Base-by-base conservation (phyloP, 2,888 invertebrate species). In the Tiphia femorata region DNA sequence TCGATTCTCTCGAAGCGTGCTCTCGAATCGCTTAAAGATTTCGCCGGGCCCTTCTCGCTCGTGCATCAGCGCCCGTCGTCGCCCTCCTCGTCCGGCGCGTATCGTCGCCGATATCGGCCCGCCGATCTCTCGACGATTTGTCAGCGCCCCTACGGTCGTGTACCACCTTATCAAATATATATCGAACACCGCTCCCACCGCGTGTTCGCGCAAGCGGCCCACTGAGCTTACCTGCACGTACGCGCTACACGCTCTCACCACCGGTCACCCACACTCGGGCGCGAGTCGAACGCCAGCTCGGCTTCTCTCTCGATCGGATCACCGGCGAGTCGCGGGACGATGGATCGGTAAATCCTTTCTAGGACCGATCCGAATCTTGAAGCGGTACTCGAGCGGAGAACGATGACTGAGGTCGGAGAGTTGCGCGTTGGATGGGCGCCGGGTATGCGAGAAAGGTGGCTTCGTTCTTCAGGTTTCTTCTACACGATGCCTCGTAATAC, bases 81-180 rank as follows among this genome's bases (percentile, higher is more conserved):
- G 60, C 25, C 50, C 46, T 20, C 40, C 6, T 25, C 44, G 44
- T 44, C n/a, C 29, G 44, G 29, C 44, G 44, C 19, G 44, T 19
- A 5, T 25, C 5, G 46, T 70, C 70, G 58, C 52, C 58, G 70
- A 65, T 79, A 79, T 79, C 79, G 67, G 67, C 69, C 64, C 64
- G 65, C 73, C 75, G 75, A 80, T 80, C 80, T 80, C 67, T 55
- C 67, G 70, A 73, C 80, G 80, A 80, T 80, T 80, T 80, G 80
- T 80, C 80, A 80, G 80, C 75, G 77, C 73, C 75, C 77, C 75
- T 68, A 58, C 67, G 73, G 74, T 65, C 80, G 76, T 80, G 80
- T 80, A 80, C 75, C 73, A 74, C 69, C 79, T 80, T 80, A 80
- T 80, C 80, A 79, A 80, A 80, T 80, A 78, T 80, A 80, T 80